These are phyloP conservation scores for Drosophila paramelanica DNA, from an alignment of 2,888 invertebrate genomes.

Conservation along the genomic window DNA sequence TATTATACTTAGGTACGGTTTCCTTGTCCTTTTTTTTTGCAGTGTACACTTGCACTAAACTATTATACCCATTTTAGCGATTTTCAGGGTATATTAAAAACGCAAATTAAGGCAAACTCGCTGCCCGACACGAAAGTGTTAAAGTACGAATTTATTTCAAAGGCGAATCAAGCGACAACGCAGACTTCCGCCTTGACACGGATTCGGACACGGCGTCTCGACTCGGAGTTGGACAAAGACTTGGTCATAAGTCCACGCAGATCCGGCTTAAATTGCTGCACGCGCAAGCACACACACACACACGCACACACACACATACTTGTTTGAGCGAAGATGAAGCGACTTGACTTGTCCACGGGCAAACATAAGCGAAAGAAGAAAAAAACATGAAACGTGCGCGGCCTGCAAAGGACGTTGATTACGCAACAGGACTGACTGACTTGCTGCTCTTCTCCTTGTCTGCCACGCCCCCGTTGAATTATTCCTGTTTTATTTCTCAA, in stretches of 20 bases:
- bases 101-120: conserved; percentile 61
- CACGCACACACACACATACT: conserved; percentile 23
- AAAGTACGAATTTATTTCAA: conserved; percentile 54
- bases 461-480: conserved; percentile 58
- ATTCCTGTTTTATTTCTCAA: conserved; percentile 57
- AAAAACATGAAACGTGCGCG: conserved; percentile 72
- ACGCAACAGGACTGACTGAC: conserved; percentile 57
- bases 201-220: neutral
- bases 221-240: conserved; percentile 17
- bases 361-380: conserved; percentile 44
- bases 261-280: conserved; percentile 68
- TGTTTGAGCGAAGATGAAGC: neutral
- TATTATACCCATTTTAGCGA: too few species aligned
- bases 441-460: neutral
- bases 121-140: conserved; percentile 59
- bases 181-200: conserved; percentile 42
- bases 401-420: conserved; percentile 77
- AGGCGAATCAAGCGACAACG: conserved; percentile 31
- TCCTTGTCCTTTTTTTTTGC: too few species aligned
- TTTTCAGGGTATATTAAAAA: conserved; percentile 33
- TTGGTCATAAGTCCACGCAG: conserved; percentile 50
- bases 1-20: too few species aligned
- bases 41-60: too few species aligned
- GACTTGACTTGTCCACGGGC: conserved; percentile 40
- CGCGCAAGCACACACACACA: conserved; percentile 34